Evolutionary conservation across 2,797 vertebrate genomes (phyloP).

Genomic region (Loriculus beryllinus): DNA sequence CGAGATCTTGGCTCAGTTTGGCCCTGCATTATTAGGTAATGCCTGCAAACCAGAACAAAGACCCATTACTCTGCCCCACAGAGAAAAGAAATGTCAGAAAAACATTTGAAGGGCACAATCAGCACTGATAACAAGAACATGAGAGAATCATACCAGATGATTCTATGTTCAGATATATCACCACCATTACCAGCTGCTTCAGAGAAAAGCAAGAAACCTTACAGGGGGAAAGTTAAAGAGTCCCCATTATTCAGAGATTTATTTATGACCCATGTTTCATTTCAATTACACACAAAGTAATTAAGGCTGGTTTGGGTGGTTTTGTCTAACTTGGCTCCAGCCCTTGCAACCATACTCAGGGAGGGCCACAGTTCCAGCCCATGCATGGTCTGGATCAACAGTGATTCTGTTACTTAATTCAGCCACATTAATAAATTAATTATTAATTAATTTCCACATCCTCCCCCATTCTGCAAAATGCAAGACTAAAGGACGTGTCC

Average conservation of each 20-base stretch:
- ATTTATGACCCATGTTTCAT: background rate
- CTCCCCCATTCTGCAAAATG: background rate
- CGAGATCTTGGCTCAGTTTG: background rate
- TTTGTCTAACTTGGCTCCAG: background rate
- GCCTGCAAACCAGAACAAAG: background rate
- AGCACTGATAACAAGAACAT: background rate
- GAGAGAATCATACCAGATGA: background rate
- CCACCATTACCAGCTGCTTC: background rate
- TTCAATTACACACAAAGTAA: background rate
- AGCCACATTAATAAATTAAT: background rate
- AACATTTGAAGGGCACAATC: background rate
- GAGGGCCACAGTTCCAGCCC: rapidly evolving
- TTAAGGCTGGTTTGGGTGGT: background rate
- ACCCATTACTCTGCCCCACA: background rate
- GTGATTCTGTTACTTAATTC: background rate
- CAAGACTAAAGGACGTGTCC: background rate
- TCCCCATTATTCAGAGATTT: background rate
- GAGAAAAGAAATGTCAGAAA: background rate
- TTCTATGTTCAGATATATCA: background rate
- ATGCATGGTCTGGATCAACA: background rate
- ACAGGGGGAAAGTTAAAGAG: background rate
- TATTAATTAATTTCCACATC: background rate
- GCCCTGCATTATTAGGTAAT: background rate
- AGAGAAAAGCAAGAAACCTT: background rate
- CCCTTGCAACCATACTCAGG: background rate